These are phyloP conservation scores for Polypedilum pembai DNA, from an alignment of 1,140 invertebrate genomes.

Conservation along the genomic window DNA sequence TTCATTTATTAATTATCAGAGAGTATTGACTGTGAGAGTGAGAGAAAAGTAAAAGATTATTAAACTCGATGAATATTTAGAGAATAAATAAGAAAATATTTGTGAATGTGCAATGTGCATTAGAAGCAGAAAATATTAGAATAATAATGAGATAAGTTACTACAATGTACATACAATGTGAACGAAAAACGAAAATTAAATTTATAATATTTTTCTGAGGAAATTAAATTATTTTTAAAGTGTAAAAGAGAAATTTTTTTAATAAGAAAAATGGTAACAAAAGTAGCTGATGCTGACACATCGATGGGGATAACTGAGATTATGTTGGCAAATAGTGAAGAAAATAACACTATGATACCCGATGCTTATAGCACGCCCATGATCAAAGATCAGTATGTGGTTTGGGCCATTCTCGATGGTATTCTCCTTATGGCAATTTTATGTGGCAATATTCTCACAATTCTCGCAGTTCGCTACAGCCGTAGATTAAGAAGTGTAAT, in stretches of 20 bases:
- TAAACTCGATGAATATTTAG: neutral
- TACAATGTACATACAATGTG: constrained; percentile 12
- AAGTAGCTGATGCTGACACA: neutral
- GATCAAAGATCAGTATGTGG: neutral
- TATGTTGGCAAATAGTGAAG: constrained; percentile 1
- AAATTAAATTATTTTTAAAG: neutral
- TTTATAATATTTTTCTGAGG: neutral
- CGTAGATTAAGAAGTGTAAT: constrained; percentile 54
- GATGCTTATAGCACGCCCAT: neutral
- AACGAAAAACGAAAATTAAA: neutral
- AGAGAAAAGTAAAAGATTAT: neutral
- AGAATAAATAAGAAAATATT: constrained; percentile 15
- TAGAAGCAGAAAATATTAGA: neutral
- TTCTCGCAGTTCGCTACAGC: constrained; percentile 58
- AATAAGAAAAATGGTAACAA: neutral
- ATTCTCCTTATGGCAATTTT: constrained; percentile 57
- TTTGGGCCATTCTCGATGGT: constrained; percentile 55
- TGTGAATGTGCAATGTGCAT: constrained; percentile 14
- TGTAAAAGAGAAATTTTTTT: neutral
- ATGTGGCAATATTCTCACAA: constrained; percentile 62
- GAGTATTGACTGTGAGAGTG: neutral
- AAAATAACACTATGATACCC: neutral
- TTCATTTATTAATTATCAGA: neutral
- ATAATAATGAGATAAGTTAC: neutral
- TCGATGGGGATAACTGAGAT: neutral